These are phyloP conservation scores for human (Homo sapiens) DNA, from an alignment of 2,113 vertebrate genomes.

Conservation along the genomic window DNA sequence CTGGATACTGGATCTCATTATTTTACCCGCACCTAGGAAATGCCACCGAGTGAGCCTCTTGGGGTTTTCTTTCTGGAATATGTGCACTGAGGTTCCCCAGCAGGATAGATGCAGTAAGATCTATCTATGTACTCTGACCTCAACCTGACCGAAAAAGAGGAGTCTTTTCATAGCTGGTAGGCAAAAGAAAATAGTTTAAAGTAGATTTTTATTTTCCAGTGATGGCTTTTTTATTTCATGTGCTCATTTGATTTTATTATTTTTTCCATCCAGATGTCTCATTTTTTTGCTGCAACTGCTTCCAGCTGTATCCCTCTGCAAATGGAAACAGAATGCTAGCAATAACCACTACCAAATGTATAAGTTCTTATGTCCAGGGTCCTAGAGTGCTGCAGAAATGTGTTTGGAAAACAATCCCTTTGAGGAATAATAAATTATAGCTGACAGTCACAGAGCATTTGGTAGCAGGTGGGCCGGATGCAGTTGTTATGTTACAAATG, in stretches of 20 bases:
- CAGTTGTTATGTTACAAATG: background rate
- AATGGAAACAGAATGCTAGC: background rate
- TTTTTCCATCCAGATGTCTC: constrained; percentile 51
- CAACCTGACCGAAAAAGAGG: background rate
- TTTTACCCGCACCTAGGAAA: background rate
- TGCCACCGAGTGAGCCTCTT: background rate
- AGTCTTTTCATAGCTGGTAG: background rate
- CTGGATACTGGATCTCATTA: background rate
- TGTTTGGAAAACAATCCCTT: background rate
- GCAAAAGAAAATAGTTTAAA: background rate
- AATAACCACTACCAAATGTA: background rate
- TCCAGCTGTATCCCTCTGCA: background rate
- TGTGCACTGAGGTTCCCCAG: background rate
- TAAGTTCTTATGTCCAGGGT: background rate
- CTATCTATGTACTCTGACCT: background rate
- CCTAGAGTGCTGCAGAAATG: background rate
- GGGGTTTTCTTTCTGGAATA: background rate
- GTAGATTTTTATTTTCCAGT: background rate
- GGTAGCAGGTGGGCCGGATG: background rate
- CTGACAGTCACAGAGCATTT: background rate
- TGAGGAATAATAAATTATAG: background rate
- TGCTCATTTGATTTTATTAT: constrained; percentile 43
- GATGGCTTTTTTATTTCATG: background rate
- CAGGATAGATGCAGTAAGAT: rapidly evolving
- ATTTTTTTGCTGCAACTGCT: constrained; percentile 9